Evolutionary conservation across 2,797 vertebrate genomes (phyloP).

Genomic region (Cuniculus paca): DNA sequence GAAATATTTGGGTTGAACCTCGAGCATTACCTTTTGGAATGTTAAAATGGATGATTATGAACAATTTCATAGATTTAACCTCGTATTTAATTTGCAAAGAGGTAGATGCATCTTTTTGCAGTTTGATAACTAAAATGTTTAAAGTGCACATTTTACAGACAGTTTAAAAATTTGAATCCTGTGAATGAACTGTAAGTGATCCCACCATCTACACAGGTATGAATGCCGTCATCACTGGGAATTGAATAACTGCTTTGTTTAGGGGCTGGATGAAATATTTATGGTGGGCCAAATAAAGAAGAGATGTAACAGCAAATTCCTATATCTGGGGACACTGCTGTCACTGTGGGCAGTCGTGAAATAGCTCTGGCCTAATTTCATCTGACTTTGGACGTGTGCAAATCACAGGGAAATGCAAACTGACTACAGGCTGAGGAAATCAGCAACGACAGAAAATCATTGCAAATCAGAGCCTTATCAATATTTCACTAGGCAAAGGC

Average conservation of each 20-base stretch:
- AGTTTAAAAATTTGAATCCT: conserved; percentile 42
- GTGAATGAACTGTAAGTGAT: conserved; percentile 31
- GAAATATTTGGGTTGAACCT: not conserved
- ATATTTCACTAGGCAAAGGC: conserved; percentile 93
- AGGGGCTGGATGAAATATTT: conserved; percentile 95
- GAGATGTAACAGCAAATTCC: conserved; percentile 91
- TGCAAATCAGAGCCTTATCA: conserved; percentile 92
- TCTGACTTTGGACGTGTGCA: conserved; percentile 94
- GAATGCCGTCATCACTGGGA: conserved; percentile 38
- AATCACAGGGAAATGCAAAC: conserved; percentile 92
- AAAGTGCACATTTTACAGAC: conserved; percentile 16
- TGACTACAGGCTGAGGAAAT: conserved; percentile 89
- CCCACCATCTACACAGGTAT: not conserved
- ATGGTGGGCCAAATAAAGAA: conserved; percentile 92
- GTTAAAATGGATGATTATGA: not conserved
- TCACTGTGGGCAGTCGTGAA: conserved; percentile 90
- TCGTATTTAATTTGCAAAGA: not conserved
- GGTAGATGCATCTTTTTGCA: not conserved
- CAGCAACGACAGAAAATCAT: conserved; percentile 91
- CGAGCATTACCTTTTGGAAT: not conserved
- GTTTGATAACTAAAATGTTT: not conserved
- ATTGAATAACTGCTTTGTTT: conserved; percentile 88
- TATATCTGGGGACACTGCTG: conserved; percentile 92
- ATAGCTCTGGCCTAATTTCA: conserved; percentile 96
- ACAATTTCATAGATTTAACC: not conserved